These are phyloP conservation scores for Stenopsyche tienmushanensis DNA, from an alignment of 1,140 invertebrate genomes.

Conservation along the genomic window DNA sequence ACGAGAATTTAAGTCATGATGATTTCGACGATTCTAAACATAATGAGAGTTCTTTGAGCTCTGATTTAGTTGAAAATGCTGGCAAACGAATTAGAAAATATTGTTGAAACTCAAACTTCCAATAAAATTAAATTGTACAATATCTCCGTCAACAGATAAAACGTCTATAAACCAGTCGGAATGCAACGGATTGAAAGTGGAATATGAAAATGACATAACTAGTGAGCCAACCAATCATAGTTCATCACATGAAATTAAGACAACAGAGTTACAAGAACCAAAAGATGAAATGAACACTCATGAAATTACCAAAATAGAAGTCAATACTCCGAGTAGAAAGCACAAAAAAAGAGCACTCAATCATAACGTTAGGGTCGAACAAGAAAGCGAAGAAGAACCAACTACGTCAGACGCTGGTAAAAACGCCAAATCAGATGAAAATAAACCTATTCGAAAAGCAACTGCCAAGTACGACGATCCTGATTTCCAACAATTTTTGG, in stretches of 20 bases:
- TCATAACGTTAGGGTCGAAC: neutral
- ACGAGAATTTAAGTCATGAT: no score
- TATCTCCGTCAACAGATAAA: neutral
- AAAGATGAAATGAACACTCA: neutral
- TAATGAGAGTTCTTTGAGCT: no score
- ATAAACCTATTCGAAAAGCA: neutral
- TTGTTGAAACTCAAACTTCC: no score
- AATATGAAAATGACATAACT: no score
- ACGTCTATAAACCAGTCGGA: neutral
- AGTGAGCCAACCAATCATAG: no score
- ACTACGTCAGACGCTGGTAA: neutral
- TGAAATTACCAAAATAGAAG: neutral
- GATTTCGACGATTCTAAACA: no score
- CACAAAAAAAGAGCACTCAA: constrained; percentile 17
- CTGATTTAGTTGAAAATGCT: no score
- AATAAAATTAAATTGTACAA: neutral
- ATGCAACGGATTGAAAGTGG: no score
- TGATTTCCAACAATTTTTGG: constrained; percentile 57
- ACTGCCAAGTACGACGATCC: constrained; percentile 44
- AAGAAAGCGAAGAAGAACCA: neutral
- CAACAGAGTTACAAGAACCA: no score
- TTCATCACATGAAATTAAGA: no score
- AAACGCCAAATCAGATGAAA: neutral
- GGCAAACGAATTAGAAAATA: no score
- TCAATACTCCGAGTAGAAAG: neutral